Evolutionary conservation across 2,797 vertebrate genomes (phyloP).

Genomic region (Enteromius viviparus): DNA sequence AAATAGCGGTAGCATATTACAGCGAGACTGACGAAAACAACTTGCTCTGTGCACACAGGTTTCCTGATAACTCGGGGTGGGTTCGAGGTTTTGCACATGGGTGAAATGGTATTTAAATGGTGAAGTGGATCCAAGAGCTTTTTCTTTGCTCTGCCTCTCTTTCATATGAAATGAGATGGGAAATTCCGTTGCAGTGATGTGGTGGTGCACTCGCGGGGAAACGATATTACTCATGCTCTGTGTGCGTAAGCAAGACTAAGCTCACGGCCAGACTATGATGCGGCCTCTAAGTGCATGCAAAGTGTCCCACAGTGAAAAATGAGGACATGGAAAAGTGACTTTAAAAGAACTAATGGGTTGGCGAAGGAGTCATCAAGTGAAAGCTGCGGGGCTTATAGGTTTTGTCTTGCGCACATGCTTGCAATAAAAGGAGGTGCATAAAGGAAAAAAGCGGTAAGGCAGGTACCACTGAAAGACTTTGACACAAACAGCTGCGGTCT

Average conservation of each 20-base stretch:
- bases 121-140: slow-evolving; percentile 26
- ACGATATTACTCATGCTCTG: slow-evolving; percentile 59
- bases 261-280: slow-evolving; percentile 49
- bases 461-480: slow-evolving; percentile 36
- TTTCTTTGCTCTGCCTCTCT: slow-evolving; percentile 27
- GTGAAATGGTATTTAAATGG: neutral
- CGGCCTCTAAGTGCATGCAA: slow-evolving; percentile 36
- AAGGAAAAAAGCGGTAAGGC: slow-evolving; percentile 17
- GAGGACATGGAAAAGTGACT: slow-evolving; percentile 48
- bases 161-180: slow-evolving; percentile 60
- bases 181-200: slow-evolving; percentile 71
- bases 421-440: slow-evolving; percentile 19
- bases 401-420: slow-evolving; percentile 25
- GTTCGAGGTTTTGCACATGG: neutral
- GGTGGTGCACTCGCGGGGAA: slow-evolving; percentile 57
- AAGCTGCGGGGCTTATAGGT: neutral
- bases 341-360: slow-evolving; percentile 45
- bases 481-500: slow-evolving; percentile 16
- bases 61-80: slow-evolving; percentile 11
- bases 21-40: neutral
- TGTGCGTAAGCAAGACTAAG: slow-evolving; percentile 54
- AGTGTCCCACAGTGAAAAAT: slow-evolving; percentile 43
- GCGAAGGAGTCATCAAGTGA: slow-evolving; percentile 16
- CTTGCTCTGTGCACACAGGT: slow-evolving; percentile 4
- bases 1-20: neutral